These are phyloP conservation scores for Gambelia wislizenii DNA, from an alignment of 2,797 vertebrate species.

Conservation along the genomic window DNA sequence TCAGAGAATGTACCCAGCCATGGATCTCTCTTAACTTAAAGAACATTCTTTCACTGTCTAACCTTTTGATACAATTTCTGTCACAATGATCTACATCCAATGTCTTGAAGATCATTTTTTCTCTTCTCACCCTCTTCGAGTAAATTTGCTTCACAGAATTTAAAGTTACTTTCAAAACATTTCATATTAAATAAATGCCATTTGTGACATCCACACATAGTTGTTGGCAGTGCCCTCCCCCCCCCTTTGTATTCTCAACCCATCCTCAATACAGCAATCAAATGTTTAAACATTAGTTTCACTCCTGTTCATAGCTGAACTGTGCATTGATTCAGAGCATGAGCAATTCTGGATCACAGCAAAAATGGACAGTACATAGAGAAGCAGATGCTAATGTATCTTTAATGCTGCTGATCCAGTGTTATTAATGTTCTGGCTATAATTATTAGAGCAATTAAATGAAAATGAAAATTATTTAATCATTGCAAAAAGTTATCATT, in stretches of 20 bases:
- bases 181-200: background rate
- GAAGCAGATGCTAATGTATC: constrained; percentile 40
- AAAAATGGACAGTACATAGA: fast-evolving
- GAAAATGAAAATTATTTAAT: constrained; percentile 30
- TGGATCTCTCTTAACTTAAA: background rate
- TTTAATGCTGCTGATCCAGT: constrained; percentile 1
- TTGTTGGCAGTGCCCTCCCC: background rate
- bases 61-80: background rate
- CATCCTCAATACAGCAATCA: constrained; percentile 16
- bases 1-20: background rate
- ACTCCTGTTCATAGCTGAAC: background rate
- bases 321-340: background rate
- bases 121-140: background rate
- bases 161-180: background rate
- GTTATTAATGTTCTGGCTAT: constrained; percentile 31
- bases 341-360: background rate
- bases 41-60: background rate
- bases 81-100: background rate
- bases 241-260: background rate
- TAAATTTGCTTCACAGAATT: background rate
- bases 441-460: constrained; percentile 41
- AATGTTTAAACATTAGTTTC: background rate
- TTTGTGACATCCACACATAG: background rate
- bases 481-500: constrained; percentile 29
- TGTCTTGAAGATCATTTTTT: background rate